These are phyloP conservation scores for Temnothorax ravouxi DNA, from an alignment of 2,888 invertebrate species.

Conservation along the genomic window DNA sequence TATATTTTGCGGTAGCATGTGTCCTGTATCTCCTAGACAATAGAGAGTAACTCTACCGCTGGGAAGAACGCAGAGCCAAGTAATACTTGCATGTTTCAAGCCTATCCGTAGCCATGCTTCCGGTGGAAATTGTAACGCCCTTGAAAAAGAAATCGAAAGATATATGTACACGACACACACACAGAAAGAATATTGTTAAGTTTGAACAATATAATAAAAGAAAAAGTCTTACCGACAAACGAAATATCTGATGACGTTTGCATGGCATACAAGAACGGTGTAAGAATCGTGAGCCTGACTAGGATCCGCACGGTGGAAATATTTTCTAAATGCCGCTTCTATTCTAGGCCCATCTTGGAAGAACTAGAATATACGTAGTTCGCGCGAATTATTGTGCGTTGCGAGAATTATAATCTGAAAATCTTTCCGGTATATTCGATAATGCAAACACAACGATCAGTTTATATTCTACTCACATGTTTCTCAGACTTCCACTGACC, in stretches of 20 bases:
- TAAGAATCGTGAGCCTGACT: conserved; percentile 93
- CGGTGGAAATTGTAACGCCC: conserved; percentile 98
- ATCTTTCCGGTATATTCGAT: conserved; percentile 30
- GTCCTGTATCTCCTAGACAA: conserved; percentile 95
- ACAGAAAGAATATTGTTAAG: neutral
- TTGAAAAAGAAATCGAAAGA: conserved; percentile 81
- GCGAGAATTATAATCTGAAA: conserved; percentile 13
- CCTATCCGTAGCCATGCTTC: conserved; percentile 98
- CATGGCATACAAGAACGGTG: conserved; percentile 98
- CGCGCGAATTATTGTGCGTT: neutral
- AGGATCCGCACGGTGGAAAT: conserved; percentile 95
- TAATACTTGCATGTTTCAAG: conserved; percentile 97
- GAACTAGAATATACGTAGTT: conserved; percentile 89
- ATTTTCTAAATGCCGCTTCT: conserved; percentile 97
- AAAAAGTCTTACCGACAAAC: conserved; percentile 91
- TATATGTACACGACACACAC: neutral
- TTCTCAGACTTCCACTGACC: conserved; percentile 95
- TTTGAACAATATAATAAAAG: neutral
- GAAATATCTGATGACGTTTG: conserved; percentile 98
- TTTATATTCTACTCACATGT: conserved; percentile 88
- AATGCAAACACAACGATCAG: neutral
- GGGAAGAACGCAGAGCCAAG: conserved; percentile 95
- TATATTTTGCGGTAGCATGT: conserved; percentile 93
- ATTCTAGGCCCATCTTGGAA: conserved; percentile 97
- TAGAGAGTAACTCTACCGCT: conserved; percentile 95